Evolutionary conservation across 2,797 vertebrate genomes (phyloP).

Genomic region (Eospalax fontanierii): DNA sequence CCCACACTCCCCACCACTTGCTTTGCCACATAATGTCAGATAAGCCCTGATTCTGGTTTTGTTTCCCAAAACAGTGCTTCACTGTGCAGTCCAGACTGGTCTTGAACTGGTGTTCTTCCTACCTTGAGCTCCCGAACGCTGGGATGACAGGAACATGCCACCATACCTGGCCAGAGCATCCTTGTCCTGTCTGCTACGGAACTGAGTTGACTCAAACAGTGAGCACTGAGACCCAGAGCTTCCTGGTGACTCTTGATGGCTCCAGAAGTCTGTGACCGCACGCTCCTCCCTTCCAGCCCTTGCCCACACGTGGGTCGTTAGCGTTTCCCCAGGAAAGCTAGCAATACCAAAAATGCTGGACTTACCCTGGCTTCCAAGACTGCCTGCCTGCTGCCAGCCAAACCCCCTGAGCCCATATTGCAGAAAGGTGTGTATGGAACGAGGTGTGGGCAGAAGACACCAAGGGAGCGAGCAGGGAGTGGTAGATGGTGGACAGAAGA

Average conservation of each 20-base stretch:
- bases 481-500: no score
- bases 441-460: no score
- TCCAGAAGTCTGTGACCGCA: not conserved
- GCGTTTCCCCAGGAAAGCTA: no score
- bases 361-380: not conserved
- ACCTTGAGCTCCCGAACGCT: not conserved
- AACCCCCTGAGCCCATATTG: not conserved
- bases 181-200: not conserved
- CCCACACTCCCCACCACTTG: not conserved
- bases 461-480: no score
- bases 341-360: not conserved
- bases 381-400: not conserved
- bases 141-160: not conserved
- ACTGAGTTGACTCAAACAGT: no score
- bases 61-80: not conserved
- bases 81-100: not conserved
- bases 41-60: not conserved
- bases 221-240: no score
- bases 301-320: no score
- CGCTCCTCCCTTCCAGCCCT: not conserved
- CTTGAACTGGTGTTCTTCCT: not conserved
- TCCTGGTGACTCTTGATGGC: not conserved
- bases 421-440: not conserved
- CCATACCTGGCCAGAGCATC: not conserved
- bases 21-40: not conserved